Conservation (phyloP, 2,113 vertebrate species). For the Nycticebus coucang region DNA sequence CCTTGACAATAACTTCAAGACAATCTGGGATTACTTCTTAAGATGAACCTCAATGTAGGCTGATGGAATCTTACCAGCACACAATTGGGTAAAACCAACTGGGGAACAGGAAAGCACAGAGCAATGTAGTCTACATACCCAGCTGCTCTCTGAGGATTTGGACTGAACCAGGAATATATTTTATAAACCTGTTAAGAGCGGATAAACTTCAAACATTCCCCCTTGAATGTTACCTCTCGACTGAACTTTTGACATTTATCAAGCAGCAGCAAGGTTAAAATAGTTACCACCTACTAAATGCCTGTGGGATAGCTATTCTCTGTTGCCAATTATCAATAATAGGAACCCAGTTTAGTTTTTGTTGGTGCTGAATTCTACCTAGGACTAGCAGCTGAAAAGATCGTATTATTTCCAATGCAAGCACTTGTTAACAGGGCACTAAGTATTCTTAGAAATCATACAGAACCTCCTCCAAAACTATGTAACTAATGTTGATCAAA, state of each 20-base stretch:
- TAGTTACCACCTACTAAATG: not conserved
- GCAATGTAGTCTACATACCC: not conserved
- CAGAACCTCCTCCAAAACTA: slow-evolving; percentile 1
- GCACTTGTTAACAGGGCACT: not conserved
- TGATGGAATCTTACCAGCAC: not conserved
- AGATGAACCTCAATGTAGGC: not conserved
- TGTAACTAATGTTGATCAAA: not conserved
- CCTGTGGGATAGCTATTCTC: not conserved
- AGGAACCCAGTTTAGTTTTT: not conserved
- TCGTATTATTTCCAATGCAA: not conserved
- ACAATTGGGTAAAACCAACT: not conserved
- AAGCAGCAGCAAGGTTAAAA: not conserved
- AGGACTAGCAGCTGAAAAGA: not conserved
- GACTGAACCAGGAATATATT: not conserved
- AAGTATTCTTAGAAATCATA: not conserved
- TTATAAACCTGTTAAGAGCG: not conserved
- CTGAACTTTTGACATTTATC: not conserved
- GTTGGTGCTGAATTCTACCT: not conserved
- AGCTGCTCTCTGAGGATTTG: not conserved
- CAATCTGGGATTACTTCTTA: not conserved
- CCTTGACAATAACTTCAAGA: slow-evolving; percentile 37
- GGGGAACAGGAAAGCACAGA: not conserved
- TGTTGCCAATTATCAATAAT: not conserved
- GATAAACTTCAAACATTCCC: slow-evolving; percentile 1
- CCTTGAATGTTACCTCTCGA: not conserved